phyloP scores from a whole-genome alignment of 2,113 vertebrate genomes.

The Archilochus colubris region DNA sequence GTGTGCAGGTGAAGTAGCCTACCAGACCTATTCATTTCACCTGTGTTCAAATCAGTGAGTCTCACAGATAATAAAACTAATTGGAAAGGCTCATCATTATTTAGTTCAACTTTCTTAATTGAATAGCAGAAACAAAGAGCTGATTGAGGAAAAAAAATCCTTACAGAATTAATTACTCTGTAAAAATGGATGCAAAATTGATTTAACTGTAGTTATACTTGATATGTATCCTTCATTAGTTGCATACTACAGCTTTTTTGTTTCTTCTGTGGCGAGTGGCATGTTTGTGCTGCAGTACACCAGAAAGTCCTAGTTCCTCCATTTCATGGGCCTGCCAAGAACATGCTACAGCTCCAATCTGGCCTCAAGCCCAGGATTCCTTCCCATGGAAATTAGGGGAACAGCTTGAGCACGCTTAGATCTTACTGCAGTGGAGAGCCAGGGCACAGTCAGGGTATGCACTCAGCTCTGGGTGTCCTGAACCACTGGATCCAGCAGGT shows the following conservation, averaged over 20 bases:
- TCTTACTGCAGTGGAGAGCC: fast-evolving
- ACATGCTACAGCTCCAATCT: neutral
- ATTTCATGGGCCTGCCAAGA: neutral
- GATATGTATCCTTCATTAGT: neutral
- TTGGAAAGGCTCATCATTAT: neutral
- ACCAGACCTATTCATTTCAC: neutral
- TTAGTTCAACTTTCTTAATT: neutral
- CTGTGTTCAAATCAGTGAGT: neutral
- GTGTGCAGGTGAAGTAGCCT: neutral
- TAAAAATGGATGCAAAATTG: neutral
- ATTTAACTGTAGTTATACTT: neutral
- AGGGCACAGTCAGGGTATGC: neutral
- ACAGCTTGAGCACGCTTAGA: neutral
- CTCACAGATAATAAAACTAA: neutral
- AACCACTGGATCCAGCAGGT: neutral
- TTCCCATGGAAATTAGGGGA: neutral
- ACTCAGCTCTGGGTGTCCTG: neutral
- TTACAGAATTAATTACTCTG: neutral
- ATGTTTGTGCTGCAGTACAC: neutral
- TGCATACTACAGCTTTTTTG: neutral
- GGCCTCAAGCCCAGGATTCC: neutral
- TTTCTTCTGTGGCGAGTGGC: neutral
- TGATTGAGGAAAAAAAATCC: neutral
- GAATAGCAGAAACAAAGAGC: neutral
- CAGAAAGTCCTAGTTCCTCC: neutral